Evolutionary conservation across 1,140 invertebrate species (phyloP).

Genomic region (Leptopilina boulardi): DNA sequence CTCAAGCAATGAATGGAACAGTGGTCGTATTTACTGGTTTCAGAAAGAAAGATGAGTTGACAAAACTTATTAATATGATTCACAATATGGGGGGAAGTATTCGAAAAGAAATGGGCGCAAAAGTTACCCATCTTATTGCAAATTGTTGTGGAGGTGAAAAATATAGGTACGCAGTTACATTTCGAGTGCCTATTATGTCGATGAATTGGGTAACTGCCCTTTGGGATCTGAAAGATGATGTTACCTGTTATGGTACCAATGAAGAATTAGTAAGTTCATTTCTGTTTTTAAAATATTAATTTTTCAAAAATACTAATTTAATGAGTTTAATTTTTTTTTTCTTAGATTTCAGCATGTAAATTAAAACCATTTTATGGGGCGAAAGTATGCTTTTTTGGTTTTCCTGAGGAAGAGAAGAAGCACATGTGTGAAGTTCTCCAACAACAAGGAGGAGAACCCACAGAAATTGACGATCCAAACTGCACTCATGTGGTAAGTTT

Average conservation of each 20-base stretch:
- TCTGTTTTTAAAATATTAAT: slow-evolving; percentile 25
- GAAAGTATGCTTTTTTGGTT: slow-evolving; percentile 91
- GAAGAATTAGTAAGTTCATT: slow-evolving; percentile 81
- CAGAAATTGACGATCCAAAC: slow-evolving; percentile 85
- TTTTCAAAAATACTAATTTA: neutral
- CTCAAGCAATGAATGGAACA: slow-evolving; percentile 88
- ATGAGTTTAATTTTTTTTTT: slow-evolving; percentile 33
- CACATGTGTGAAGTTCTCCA: slow-evolving; percentile 93
- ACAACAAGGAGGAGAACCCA: slow-evolving; percentile 88
- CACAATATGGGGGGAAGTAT: slow-evolving; percentile 97
- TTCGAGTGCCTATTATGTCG: slow-evolving; percentile 91
- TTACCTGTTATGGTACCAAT: slow-evolving; percentile 79
- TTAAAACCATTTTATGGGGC: slow-evolving; percentile 92
- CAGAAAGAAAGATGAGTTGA: slow-evolving; percentile 89
- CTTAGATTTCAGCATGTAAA: slow-evolving; percentile 78
- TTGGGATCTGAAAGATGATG: slow-evolving; percentile 87
- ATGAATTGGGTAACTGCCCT: slow-evolving; percentile 90
- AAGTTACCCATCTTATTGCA: slow-evolving; percentile 95
- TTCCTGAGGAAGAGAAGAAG: slow-evolving; percentile 89
- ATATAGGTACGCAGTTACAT: slow-evolving; percentile 89
- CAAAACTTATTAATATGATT: slow-evolving; percentile 88
- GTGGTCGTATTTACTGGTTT: slow-evolving; percentile 94
- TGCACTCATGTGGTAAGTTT: slow-evolving; percentile 92
- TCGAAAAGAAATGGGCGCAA: slow-evolving; percentile 89
- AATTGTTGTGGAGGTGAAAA: slow-evolving; percentile 91